These are phyloP conservation scores for Chiroxiphia lanceolata DNA, from an alignment of 2,797 vertebrate genomes.

Conservation along the genomic window DNA sequence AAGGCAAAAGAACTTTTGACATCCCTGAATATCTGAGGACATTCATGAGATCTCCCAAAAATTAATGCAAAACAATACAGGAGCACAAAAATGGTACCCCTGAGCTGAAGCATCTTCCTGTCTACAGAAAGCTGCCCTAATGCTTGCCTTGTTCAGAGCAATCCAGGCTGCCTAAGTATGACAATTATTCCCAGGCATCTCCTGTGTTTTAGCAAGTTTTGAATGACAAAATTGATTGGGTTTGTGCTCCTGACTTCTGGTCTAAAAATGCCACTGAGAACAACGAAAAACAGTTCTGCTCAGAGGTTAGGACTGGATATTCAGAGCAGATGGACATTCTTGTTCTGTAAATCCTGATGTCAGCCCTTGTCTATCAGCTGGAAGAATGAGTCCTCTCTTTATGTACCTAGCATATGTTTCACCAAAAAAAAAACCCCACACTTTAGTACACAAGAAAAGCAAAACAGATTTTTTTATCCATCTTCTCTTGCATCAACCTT, in stretches of 20 bases:
- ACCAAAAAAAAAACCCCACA: accelerated
- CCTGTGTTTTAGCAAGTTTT: background rate
- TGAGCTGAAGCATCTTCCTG: background rate
- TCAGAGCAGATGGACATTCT: background rate
- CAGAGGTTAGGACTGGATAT: background rate
- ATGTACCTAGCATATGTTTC: background rate
- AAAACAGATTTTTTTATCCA: background rate
- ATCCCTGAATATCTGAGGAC: background rate
- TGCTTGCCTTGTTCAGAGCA: background rate
- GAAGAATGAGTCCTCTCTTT: background rate
- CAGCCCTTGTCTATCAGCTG: background rate
- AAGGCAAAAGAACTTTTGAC: slow-evolving; percentile 48
- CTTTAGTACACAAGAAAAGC: background rate
- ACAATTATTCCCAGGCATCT: background rate
- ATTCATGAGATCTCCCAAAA: background rate
- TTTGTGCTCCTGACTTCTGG: background rate
- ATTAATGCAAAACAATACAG: background rate
- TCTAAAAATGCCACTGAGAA: background rate
- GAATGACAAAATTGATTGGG: background rate
- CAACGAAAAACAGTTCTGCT: background rate
- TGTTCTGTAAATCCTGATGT: background rate
- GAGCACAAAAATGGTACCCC: background rate
- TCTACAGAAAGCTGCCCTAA: background rate
- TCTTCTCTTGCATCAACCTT: background rate
- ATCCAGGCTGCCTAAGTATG: background rate